Evolutionary conservation across 2,797 vertebrate species (phyloP).

Genomic region (Scolopax bukidnonensis): DNA sequence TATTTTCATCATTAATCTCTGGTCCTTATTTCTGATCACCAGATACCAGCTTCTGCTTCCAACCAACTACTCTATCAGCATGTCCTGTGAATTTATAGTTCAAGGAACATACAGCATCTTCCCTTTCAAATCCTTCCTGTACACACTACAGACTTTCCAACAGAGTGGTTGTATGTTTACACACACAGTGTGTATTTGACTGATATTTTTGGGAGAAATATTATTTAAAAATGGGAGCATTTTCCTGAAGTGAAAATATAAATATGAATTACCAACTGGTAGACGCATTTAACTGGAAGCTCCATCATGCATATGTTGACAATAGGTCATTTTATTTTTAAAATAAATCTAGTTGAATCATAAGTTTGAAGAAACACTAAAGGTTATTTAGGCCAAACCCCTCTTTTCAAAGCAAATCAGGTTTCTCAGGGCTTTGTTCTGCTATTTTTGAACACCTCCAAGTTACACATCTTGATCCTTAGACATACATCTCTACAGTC

Average conservation of each 20-base stretch:
- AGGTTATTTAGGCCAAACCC: background rate
- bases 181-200: background rate
- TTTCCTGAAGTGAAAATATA: background rate
- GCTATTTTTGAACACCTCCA: background rate
- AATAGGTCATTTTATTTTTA: background rate
- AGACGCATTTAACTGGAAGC: background rate
- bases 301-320: background rate
- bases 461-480: background rate
- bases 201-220: too few species aligned
- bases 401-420: background rate
- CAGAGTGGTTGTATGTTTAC: background rate
- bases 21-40: background rate
- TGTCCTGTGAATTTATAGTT: background rate
- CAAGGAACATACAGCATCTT: background rate
- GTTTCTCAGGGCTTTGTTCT: background rate
- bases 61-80: background rate
- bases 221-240: background rate
- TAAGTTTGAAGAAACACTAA: background rate
- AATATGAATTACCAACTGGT: background rate
- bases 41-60: background rate
- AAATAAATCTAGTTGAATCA: background rate
- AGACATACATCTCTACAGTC: background rate
- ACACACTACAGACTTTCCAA: background rate
- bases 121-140: background rate
- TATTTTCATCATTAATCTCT: background rate